Conservation (phyloP, 2,888 invertebrate species). For the Emmelina monodactyla region DNA sequence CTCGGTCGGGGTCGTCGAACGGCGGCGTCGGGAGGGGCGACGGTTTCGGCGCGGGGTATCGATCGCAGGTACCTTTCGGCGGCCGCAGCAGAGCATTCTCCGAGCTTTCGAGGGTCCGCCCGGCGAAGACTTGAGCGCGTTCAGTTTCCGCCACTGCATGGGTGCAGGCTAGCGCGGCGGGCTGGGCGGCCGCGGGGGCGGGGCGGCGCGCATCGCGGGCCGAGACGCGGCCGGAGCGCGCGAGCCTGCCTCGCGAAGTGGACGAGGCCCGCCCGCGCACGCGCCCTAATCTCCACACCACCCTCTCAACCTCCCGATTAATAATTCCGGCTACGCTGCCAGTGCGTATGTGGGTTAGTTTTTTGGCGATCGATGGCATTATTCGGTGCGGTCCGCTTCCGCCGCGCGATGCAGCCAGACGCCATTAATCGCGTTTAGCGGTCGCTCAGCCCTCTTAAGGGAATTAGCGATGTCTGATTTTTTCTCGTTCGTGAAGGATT, state of each 20-base stretch:
- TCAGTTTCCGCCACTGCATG: conserved; percentile 88
- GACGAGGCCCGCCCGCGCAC: conserved; percentile 38
- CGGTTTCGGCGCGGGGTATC: conserved; percentile 60
- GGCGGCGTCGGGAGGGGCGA: conserved; percentile 50
- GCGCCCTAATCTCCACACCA: conserved; percentile 28
- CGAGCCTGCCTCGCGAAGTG: conserved; percentile 60
- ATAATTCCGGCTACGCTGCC: conserved; percentile 65
- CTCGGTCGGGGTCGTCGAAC: conserved; percentile 57
- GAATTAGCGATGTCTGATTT: no score
- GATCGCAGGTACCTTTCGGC: conserved; percentile 83
- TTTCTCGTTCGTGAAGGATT: no score
- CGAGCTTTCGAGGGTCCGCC: conserved; percentile 74
- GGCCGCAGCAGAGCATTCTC: conserved; percentile 95
- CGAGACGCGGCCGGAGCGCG: conserved; percentile 58
- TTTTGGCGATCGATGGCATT: conserved; percentile 66
- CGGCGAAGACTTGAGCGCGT: conserved; percentile 79
- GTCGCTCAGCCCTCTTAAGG: no score
- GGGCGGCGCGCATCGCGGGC: conserved; percentile 42
- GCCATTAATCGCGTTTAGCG: conserved; percentile 45
- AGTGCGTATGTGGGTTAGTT: conserved; percentile 67
- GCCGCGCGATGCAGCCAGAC: conserved; percentile 45
- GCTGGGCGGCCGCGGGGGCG: conserved; percentile 57
- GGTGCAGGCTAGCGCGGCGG: conserved; percentile 71
- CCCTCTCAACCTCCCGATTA: conserved; percentile 45
- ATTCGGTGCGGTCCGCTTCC: conserved; percentile 53